Base-by-base conservation (phyloP, 2,888 invertebrate species). In the Dolichomitus sp. region DNA sequence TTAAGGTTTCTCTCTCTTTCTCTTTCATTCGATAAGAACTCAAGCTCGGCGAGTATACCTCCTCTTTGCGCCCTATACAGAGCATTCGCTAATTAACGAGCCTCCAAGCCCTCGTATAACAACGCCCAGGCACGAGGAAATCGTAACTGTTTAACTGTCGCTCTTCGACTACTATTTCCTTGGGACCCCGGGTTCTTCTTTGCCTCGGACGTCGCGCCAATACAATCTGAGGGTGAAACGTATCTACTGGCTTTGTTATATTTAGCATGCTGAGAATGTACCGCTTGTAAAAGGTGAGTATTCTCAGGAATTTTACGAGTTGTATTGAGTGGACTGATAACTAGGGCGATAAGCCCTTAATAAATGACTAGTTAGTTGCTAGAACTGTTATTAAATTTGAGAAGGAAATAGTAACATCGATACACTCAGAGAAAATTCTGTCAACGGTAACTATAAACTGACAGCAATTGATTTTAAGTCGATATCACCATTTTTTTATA, bases 131-230 rank as follows among this genome's bases (percentile, higher is more conserved):
- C 75, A 82, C 78, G 78, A 75, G 82, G 82, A 83, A 83, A 83
- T 83, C 82, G 82, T 79, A 83, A 83, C 82, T 83, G 79, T 83
- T 83, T 83, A 83, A 83, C 82, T 75, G 79, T 83, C 82, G 79
- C 82, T 83, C 82, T 75, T 83, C 82, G 59, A 79, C 82, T 48
- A 73, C 75, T 75, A 79, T 83, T 79, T 79, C 79, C 82, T 75
- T 52, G 37, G 73, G 73, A 69, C 77, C 54, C 65, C 65, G 17
- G 69, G 48, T 27, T 48, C 59, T 75, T 72, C 74, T 70, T 59
- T 40, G 73, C 40, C 59, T 33, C 30, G 17, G 14, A 42, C 27
- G 33, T 3, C 37, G 40, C 40, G 12, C 61, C 40, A 40, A 63
- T 23, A 37, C 61, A 4, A 23, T 37, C 40, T 37, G 23, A 14